phyloP scores from a whole-genome alignment of 2,797 vertebrate genomes.

The Gadopsis marmoratus region DNA sequence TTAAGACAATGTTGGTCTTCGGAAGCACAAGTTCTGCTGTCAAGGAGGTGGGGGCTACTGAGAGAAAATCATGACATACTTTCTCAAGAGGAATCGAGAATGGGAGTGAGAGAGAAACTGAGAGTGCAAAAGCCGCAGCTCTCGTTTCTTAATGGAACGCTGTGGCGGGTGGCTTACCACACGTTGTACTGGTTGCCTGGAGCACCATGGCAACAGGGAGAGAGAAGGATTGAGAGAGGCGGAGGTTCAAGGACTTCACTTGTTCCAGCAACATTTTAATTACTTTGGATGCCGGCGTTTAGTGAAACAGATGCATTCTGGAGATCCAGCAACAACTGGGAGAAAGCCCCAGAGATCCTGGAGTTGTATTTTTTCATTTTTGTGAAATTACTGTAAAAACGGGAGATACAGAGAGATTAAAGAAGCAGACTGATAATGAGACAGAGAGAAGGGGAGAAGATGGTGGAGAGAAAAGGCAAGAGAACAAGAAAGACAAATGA shows the following conservation, averaged over 20 bases:
- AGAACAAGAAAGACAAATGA: slow-evolving; percentile 48
- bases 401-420: slow-evolving; percentile 48
- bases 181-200: slow-evolving; percentile 67
- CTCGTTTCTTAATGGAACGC: slow-evolving; percentile 67
- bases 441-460: slow-evolving; percentile 5
- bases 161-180: slow-evolving; percentile 66
- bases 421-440: slow-evolving; percentile 52
- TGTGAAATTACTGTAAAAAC: slow-evolving; percentile 54
- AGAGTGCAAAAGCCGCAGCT: slow-evolving; percentile 54
- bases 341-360: slow-evolving; percentile 38
- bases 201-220: slow-evolving; percentile 84
- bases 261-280: slow-evolving; percentile 83
- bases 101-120: slow-evolving; percentile 30
- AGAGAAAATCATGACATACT: slow-evolving; percentile 59
- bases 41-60: slow-evolving; percentile 28
- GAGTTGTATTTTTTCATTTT: slow-evolving; percentile 24
- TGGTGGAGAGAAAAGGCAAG: slow-evolving; percentile 34
- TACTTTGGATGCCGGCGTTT: slow-evolving; percentile 68
- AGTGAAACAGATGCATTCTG: slow-evolving; percentile 72
- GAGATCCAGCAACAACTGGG: slow-evolving; percentile 45
- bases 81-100: slow-evolving; percentile 51
- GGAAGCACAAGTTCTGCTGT: slow-evolving; percentile 33
- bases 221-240: slow-evolving; percentile 63
- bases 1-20: slow-evolving; percentile 56
- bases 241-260: slow-evolving; percentile 84